Evolutionary conservation across 2,888 invertebrate species (phyloP), one percentile per base, ranked within the genome.

Genomic region (Lordiphosa fenestrarum): DNA sequence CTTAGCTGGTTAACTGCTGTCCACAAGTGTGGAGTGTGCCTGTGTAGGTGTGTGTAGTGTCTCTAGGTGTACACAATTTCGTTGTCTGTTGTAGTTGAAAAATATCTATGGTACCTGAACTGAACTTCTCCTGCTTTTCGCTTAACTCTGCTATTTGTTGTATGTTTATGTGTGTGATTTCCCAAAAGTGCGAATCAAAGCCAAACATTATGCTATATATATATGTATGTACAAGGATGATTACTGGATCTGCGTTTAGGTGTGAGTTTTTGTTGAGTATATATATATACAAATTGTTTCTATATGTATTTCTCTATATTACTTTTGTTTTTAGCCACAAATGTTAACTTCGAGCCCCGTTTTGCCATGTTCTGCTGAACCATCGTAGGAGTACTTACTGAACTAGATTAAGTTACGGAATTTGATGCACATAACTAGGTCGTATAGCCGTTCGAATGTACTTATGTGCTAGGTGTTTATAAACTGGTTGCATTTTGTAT

Each of bases 341-440:
- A 88, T 89, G 89, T 89, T 89, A 89, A 89, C 89, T 89, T 89
- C 85, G 87, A 87, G 85, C 87, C 86, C 84, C 84, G 77, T 83
- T 72, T 70, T 73, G 69, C 69, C 63, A 59, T 81, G 57, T 69
- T 51, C 30, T 10, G 9, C 30, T 30, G 30, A 30, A 30, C 30
- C 7, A 30, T 30, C 30, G 30, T 56, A 46, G 47, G 35, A 30
- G 30, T 30, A 30, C 82, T 84, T 84, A 84, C 38, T 50, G 53
- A 42, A 49, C 73, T 84, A 81, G 36, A 54, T 55, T 65, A 35
- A 65, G 49, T 50, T 35, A 46, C 49, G 35, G n/a, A 15, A 15
- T 35, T 44, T 15, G 21, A 36, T 69, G 55, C 44, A 52, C 60
- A 53, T 57, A 71, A 55, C 54, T 54, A 54, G 38, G 59, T 53